These are phyloP conservation scores for Larimichthys polyactis DNA, from an alignment of 2,113 vertebrate species.

Conservation along the genomic window DNA sequence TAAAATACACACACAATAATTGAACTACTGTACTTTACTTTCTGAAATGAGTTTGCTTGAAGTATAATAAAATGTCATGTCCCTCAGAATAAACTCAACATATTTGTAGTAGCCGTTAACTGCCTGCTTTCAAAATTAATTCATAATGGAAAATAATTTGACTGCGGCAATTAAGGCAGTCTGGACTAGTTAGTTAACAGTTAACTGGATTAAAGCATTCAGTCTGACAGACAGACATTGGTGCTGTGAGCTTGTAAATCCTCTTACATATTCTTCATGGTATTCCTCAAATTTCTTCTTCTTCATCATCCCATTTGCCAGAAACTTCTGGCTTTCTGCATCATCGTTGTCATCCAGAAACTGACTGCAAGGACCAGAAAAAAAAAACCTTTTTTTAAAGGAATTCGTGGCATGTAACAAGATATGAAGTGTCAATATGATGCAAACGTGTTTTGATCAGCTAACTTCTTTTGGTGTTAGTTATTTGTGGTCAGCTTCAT, in stretches of 20 bases:
- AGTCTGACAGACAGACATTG: not conserved
- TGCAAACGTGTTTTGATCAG: not conserved
- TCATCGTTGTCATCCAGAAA: slow-evolving; percentile 89
- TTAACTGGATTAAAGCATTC: not conserved
- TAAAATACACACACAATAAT: not conserved
- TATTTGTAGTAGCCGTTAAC: no score
- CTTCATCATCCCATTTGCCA: slow-evolving; percentile 90
- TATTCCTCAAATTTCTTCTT: slow-evolving; percentile 93
- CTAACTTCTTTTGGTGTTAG: not conserved
- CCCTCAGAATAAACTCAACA: not conserved
- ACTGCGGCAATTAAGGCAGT: no score
- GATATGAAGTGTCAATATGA: not conserved
- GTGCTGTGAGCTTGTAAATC: not conserved
- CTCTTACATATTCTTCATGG: slow-evolving; percentile 94
- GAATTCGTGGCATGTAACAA: not conserved
- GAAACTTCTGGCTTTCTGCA: slow-evolving; percentile 93
- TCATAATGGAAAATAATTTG: no score
- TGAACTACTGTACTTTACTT: no score
- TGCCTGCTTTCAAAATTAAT: no score
- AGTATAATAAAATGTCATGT: not conserved
- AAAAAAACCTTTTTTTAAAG: not conserved
- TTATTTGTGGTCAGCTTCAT: not conserved
- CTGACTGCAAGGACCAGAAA: slow-evolving; percentile 82
- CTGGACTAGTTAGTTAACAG: not conserved
- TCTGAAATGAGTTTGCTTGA: no score